Conservation (phyloP, 1,140 invertebrate species). For the Agrilus planipennis region DNA sequence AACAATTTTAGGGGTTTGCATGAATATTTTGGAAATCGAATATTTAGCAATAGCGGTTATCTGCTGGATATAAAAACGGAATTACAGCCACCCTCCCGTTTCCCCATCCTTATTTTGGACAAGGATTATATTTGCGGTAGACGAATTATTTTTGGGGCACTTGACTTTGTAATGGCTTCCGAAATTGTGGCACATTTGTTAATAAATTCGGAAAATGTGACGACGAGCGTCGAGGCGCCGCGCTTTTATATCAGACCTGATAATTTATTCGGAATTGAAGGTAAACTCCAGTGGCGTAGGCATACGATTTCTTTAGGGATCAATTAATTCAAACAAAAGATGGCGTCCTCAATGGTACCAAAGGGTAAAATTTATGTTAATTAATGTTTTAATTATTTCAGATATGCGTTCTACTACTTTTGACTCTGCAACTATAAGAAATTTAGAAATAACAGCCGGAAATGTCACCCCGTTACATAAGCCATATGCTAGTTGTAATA, state of each 20-base stretch:
- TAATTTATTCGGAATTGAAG: no score
- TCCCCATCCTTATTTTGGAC: no score
- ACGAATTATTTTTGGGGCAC: no score
- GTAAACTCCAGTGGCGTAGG: constrained; percentile 1
- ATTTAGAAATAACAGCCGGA: constrained; percentile 12
- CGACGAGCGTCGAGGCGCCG: no score
- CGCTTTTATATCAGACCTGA: no score
- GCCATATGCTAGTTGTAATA: constrained; percentile 45
- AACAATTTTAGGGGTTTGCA: constrained; percentile 42
- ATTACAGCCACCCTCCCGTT: constrained; percentile 9
- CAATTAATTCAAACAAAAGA: neutral
- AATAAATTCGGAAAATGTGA: no score
- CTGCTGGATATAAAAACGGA: constrained; percentile 29
- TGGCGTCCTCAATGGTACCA: neutral
- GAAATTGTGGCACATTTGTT: no score
- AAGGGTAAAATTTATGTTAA: neutral
- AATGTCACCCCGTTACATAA: constrained; percentile 16
- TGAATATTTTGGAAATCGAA: constrained; percentile 38
- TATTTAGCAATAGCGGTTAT: constrained; percentile 35
- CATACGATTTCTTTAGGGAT: neutral
- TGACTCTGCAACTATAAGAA: constrained; percentile 17
- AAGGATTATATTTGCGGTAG: no score
- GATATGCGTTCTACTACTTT: constrained; percentile 23
- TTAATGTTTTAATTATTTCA: constrained; percentile 15
- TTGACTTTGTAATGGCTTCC: no score